Evolutionary conservation across 2,888 invertebrate genomes (phyloP).

Genomic region (Stenurella melanura): DNA sequence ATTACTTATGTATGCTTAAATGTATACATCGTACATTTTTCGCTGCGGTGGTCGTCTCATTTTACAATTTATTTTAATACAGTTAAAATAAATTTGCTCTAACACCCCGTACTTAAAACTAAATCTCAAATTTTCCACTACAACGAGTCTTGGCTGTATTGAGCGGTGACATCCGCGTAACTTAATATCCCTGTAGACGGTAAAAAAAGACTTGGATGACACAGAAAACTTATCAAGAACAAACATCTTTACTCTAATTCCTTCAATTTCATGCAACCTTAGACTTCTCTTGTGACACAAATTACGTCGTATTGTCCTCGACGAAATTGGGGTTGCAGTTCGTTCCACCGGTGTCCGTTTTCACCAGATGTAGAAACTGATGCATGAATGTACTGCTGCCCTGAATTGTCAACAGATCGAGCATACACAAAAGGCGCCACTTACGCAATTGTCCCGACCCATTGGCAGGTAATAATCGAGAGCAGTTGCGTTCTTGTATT

Average conservation of each 20-base stretch:
- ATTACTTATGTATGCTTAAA: too few relatives aligned
- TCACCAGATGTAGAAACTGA: slow-evolving; percentile 68
- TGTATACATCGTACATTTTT: too few relatives aligned
- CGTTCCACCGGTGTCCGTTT: slow-evolving; percentile 64
- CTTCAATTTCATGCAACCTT: slow-evolving; percentile 65
- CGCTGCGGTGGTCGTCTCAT: too few relatives aligned
- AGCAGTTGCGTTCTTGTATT: slow-evolving; percentile 64
- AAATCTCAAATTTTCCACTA: neutral
- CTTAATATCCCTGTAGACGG: slow-evolving; percentile 20
- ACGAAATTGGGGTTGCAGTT: slow-evolving; percentile 54
- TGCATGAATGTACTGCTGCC: slow-evolving; percentile 58
- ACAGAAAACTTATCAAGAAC: slow-evolving; percentile 62
- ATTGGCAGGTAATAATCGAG: slow-evolving; percentile 71
- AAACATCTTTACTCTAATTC: slow-evolving; percentile 65
- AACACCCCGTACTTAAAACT: neutral
- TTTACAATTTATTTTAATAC: neutral
- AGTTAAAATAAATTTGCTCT: neutral
- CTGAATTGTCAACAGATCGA: slow-evolving; percentile 65
- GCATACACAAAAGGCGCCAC: slow-evolving; percentile 64
- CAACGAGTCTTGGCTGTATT: slow-evolving; percentile 6
- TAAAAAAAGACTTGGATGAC: slow-evolving; percentile 41
- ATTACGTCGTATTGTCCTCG: slow-evolving; percentile 63
- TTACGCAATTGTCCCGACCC: slow-evolving; percentile 65
- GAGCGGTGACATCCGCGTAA: slow-evolving; percentile 28
- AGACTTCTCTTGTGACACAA: slow-evolving; percentile 63